phyloP scores from a whole-genome alignment of 2,888 invertebrate genomes.

The Cremastinae sp. region DNA sequence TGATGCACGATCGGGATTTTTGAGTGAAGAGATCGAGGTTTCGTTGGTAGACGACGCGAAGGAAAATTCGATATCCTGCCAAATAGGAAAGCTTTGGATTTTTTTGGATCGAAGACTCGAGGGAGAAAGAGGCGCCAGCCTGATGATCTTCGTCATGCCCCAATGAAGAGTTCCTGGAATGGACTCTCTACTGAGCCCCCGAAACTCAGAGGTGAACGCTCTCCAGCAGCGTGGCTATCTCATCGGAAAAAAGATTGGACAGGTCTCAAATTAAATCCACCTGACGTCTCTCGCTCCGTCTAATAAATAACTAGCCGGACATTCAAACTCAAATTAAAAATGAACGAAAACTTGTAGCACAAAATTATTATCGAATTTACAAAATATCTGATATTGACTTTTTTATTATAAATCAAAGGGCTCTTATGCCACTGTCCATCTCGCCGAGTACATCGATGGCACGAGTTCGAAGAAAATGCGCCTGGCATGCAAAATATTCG shows the following conservation, averaged over 20 bases:
- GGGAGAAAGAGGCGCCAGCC: constrained; percentile 20
- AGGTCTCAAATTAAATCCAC: constrained; percentile 67
- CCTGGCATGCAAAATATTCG: constrained; percentile 94
- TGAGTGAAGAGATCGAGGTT: constrained; percentile 40
- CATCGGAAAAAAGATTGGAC: constrained; percentile 93
- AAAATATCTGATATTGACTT: too few relatives aligned
- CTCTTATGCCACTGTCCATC: constrained; percentile 94
- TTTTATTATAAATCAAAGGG: constrained; percentile 83
- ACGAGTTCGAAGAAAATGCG: constrained; percentile 87
- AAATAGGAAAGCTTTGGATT: neutral
- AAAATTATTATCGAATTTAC: neutral
- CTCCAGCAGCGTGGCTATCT: constrained; percentile 91
- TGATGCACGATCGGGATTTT: constrained; percentile 35
- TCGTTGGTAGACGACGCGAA: constrained; percentile 6
- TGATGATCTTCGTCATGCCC: constrained; percentile 56
- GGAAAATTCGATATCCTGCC: neutral
- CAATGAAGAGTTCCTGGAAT: constrained; percentile 80
- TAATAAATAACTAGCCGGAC: neutral
- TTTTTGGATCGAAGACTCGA: constrained; percentile 26
- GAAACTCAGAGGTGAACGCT: constrained; percentile 92
- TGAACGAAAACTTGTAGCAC: too few relatives aligned
- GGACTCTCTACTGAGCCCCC: constrained; percentile 88
- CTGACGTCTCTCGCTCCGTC: constrained; percentile 14
- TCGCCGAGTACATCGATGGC: constrained; percentile 90
- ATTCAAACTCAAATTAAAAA: too few relatives aligned